Percentiles rank a stretch among this genome's conserved stretches.
Conservation (phyloP, 2,797 vertebrate genomes). For the Cyclura pinguis region DNA sequence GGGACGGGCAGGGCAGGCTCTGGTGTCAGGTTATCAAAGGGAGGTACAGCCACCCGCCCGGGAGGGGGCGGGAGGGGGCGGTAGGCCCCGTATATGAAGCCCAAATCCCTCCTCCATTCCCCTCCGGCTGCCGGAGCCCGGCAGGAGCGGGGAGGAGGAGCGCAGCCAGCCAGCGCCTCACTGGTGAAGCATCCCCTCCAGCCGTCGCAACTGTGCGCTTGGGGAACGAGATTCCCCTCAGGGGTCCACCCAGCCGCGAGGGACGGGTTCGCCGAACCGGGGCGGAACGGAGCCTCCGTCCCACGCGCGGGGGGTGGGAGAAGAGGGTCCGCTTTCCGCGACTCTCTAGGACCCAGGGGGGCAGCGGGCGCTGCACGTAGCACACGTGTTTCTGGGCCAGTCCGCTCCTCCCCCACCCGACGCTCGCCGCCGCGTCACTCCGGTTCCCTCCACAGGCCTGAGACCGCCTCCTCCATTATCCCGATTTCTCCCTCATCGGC, state of each 20-base stretch:
- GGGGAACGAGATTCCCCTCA: too few species aligned
- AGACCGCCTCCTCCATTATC: neutral
- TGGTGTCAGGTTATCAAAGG: constrained; percentile 6
- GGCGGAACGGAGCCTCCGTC: neutral
- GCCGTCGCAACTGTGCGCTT: too few species aligned
- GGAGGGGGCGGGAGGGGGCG: neutral
- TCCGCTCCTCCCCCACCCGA: neutral
- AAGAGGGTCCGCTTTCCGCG: too few species aligned
- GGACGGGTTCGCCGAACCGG: too few species aligned
- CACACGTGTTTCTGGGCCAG: constrained; percentile 58
- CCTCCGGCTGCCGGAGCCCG: too few species aligned
- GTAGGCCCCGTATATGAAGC: constrained; percentile 5
- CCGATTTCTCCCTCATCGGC: neutral
- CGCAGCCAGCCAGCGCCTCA: too few species aligned
- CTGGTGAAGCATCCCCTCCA: too few species aligned
- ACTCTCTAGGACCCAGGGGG: constrained; percentile 42
- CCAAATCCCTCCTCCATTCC: neutral
- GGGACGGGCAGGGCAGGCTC: neutral
- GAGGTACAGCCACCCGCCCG: neutral
- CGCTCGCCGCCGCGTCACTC: neutral
- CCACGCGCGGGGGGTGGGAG: neutral
- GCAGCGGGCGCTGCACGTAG: constrained; percentile 73
- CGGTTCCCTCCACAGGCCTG: neutral
- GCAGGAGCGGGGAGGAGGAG: too few species aligned
- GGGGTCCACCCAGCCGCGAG: neutral